Percentiles rank a stretch among this genome's conserved stretches.
These are phyloP conservation scores for Pygoscelis antarcticus DNA, from an alignment of 2,113 vertebrate genomes.

Conservation along the genomic window DNA sequence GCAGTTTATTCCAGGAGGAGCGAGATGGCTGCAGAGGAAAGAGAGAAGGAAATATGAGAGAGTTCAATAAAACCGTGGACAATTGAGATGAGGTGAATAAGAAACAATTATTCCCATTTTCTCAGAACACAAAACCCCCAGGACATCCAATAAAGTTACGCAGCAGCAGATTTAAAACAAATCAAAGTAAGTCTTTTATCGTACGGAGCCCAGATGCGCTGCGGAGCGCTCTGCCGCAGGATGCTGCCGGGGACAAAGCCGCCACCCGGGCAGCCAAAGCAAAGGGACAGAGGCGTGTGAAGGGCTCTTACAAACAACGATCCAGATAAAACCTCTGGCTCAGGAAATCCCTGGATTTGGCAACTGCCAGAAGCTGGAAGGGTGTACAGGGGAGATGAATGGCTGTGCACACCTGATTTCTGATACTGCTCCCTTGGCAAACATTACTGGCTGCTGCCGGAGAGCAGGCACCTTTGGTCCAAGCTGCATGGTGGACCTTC, in stretches of 20 bases:
- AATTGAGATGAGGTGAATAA: background rate
- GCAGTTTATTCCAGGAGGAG: conserved; percentile 34
- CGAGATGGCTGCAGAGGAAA: background rate
- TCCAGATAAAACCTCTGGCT: background rate
- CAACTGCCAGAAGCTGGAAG: background rate
- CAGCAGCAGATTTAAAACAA: conserved; percentile 30
- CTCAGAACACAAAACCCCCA: background rate
- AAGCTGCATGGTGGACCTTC: accelerated
- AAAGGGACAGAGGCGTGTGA: accelerated
- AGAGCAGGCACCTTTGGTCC: background rate
- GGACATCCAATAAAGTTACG: conserved; percentile 26
- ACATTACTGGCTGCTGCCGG: accelerated
- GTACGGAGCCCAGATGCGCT: background rate
- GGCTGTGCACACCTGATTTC: background rate
- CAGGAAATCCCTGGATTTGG: background rate
- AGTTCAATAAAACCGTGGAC: conserved; percentile 40
- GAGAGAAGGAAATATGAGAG: conserved; percentile 34
- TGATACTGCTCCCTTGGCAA: background rate
- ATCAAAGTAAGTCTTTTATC: conserved; percentile 25
- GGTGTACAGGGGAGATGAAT: background rate
- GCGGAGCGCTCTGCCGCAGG: background rate
- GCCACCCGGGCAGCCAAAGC: accelerated
- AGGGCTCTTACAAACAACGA: accelerated
- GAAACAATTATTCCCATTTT: conserved; percentile 45
- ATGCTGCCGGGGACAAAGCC: background rate